These are phyloP conservation scores for Lasioglossum marginatum DNA, from an alignment of 2,888 invertebrate species.

Conservation along the genomic window DNA sequence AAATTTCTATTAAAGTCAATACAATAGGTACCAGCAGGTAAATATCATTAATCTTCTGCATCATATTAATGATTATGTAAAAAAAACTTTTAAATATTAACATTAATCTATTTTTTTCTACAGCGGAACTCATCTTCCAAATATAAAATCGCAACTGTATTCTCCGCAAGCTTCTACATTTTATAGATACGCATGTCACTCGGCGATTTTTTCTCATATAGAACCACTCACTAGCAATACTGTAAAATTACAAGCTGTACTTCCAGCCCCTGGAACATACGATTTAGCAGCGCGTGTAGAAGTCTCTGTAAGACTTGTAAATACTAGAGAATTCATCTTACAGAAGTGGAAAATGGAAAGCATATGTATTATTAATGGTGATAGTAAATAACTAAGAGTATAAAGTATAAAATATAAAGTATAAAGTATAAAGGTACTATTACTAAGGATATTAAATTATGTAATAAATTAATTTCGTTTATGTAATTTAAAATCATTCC, in stretches of 20 bases:
- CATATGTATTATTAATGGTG: constrained; percentile 79
- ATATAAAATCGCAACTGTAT: constrained; percentile 82
- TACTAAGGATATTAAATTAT: constrained; percentile 12
- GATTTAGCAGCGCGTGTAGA: constrained; percentile 88
- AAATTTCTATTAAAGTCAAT: constrained; percentile 87
- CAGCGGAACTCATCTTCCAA: constrained; percentile 81
- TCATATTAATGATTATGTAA: not conserved
- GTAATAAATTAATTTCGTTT: constrained; percentile 53
- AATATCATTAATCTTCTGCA: not conserved
- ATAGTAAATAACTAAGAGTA: constrained; percentile 55
- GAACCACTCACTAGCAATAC: constrained; percentile 86
- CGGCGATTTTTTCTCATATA: constrained; percentile 84
- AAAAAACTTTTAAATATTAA: not conserved
- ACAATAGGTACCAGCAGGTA: constrained; percentile 87
- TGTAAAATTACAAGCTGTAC: constrained; percentile 87
- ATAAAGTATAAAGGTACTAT: constrained; percentile 43
- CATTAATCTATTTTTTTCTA: constrained; percentile 67
- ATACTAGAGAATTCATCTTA: constrained; percentile 75
- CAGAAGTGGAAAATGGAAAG: constrained; percentile 83
- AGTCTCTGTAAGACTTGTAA: constrained; percentile 81
- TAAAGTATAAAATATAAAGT: constrained; percentile 18
- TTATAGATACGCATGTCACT: constrained; percentile 84
- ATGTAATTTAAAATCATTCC: constrained; percentile 65
- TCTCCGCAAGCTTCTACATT: constrained; percentile 83
- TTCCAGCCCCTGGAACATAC: constrained; percentile 89